Base-by-base conservation (phyloP, 1,140 invertebrate species). In the Plodia interpunctella region DNA sequence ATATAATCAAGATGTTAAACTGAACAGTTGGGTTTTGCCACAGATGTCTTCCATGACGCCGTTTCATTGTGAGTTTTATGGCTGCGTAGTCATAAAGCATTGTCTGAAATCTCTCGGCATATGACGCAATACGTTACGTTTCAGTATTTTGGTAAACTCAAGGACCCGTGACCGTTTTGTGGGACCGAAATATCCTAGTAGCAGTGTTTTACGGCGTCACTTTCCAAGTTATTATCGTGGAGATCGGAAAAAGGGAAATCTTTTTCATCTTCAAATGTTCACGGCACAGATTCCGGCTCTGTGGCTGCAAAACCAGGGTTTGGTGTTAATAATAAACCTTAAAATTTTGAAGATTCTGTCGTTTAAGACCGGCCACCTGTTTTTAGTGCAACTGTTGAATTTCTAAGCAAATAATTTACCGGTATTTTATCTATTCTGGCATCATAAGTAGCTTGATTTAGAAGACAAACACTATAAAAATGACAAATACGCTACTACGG, bases 41-140 rank as follows among this genome's bases (percentile, higher is more conserved):
- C 69, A 75, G 70, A 73, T 76, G 71, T 63, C 57, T 65, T 61
- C 66, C 55, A 59, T 67, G 63, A 66, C 72, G 66, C 57, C 63
- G 63, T 66, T 70, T 73, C 70, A 75, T 74, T 72, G 70, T 83
- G 65, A 68, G 68, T 67, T 81, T 83, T 83, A 83, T 83, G 62
- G 72, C 59, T 72, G 2, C 2, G 35, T 3, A 44, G 38, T 44
- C 79, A 73, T 81, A 84, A 84, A 84, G 57, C 66, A 79, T 79
- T 72, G 66, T 72, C 72, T 76, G 60, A 79, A 72, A 53, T 53
- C 17, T 25, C 51, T 25, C 10, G 5, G 20, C 49, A 25, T 18
- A 3, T 51, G 49, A 51, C 49, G 49, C 49, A 51, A 51, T 6
- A 13, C 21, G 11, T 53, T 53, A 21, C 51, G 51, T 25, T 51